phyloP scores from a whole-genome alignment of 2,113 vertebrate species.

The Sarotherodon lohbergeri region DNA sequence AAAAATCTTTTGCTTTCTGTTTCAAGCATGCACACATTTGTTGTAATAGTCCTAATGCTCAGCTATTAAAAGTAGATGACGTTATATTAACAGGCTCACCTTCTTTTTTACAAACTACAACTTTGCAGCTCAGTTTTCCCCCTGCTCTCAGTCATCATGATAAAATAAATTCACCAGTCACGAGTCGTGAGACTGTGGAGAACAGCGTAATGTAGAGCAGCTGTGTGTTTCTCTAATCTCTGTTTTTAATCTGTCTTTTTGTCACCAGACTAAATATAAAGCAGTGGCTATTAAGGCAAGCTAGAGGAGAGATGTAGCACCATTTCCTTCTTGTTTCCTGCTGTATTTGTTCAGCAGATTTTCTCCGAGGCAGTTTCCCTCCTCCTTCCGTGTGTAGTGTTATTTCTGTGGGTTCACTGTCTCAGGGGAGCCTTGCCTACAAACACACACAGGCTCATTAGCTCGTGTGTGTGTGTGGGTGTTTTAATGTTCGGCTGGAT shows the following conservation, averaged over 20 bases:
- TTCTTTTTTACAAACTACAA: not conserved
- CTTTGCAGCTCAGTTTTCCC: not conserved
- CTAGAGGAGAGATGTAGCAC: not conserved
- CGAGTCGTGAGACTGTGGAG: not conserved
- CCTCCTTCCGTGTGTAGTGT: slow-evolving; percentile 3
- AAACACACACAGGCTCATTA: slow-evolving; percentile 65
- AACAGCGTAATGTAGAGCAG: not conserved
- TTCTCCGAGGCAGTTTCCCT: slow-evolving; percentile 39
- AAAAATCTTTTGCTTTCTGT: not conserved
- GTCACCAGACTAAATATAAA: not conserved
- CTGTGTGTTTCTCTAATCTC: not conserved
- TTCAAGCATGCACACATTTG: not conserved
- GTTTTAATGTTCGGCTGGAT: slow-evolving; percentile 21
- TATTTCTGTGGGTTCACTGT: slow-evolving; percentile 47
- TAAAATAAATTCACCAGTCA: not conserved
- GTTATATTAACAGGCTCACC: not conserved
- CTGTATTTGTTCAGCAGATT: slow-evolving; percentile 50
- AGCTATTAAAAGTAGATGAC: not conserved
- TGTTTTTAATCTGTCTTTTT: not conserved
- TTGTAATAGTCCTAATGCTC: not conserved
- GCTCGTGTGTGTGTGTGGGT: not conserved
- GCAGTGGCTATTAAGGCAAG: not conserved
- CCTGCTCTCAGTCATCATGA: not conserved
- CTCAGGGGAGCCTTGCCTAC: slow-evolving; percentile 44
- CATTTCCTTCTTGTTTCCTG: slow-evolving; percentile 41